Percentiles rank a stretch among this genome's conserved stretches.
Evolutionary conservation across 1,140 invertebrate species (phyloP).

Genomic region (Drosophila busckii): DNA sequence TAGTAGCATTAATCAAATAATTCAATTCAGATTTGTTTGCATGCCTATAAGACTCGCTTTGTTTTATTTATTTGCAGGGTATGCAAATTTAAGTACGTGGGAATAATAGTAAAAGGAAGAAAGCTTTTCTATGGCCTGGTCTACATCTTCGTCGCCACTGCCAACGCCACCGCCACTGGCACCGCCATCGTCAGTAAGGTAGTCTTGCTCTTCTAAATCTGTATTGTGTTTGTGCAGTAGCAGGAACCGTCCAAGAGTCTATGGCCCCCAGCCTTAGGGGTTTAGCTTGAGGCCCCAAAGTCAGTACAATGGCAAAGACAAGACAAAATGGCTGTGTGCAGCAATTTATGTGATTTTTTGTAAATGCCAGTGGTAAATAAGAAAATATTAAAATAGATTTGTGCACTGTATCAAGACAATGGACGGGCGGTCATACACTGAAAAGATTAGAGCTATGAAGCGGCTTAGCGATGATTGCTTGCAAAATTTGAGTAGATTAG

Average conservation of each 20-base stretch:
- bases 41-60: too few relatives aligned
- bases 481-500: constrained; percentile 9
- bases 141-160: constrained; percentile 11
- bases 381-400: constrained; percentile 78
- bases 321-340: constrained; percentile 67
- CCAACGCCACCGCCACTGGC: constrained; percentile 15
- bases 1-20: background rate
- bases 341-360: constrained; percentile 73
- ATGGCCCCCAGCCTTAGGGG: background rate
- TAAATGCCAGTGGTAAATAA: constrained; percentile 77
- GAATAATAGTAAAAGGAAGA: constrained; percentile 65
- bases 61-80: constrained; percentile 5
- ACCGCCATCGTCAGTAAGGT: constrained; percentile 6
- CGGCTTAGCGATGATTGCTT: constrained; percentile 17
- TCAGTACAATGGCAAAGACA: constrained; percentile 9
- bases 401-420: constrained; percentile 65
- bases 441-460: constrained; percentile 21
- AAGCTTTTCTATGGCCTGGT: constrained; percentile 49
- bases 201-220: background rate
- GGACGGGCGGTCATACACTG: constrained; percentile 41
- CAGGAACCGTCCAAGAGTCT: background rate
- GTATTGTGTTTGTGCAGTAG: constrained; percentile 4
- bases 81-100: constrained; percentile 68
- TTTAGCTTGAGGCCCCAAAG: background rate
- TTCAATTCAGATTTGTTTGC: too few relatives aligned